phyloP scores from a whole-genome alignment of 2,888 invertebrate genomes.

The Oxystoma pomonae region DNA sequence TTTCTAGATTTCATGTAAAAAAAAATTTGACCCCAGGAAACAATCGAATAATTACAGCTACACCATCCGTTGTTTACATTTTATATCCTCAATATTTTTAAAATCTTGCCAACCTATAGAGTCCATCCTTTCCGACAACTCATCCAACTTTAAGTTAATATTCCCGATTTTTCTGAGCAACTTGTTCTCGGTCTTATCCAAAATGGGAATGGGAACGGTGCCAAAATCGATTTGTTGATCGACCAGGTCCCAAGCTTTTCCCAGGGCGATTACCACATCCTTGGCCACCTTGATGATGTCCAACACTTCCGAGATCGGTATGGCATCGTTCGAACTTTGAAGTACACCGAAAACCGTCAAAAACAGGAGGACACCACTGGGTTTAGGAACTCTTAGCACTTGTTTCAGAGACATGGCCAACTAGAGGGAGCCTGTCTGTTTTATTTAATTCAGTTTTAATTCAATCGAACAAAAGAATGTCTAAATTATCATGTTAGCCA shows the following conservation, averaged over 20 bases:
- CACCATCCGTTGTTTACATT: not conserved
- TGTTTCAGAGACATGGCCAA: too few relatives aligned
- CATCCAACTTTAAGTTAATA: conserved; percentile 44
- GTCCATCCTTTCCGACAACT: conserved; percentile 41
- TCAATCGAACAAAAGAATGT: too few relatives aligned
- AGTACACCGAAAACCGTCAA: not conserved
- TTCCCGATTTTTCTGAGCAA: conserved; percentile 53
- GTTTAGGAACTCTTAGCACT: not conserved
- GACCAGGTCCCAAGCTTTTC: conserved; percentile 62
- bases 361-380: not conserved
- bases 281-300: conserved; percentile 58
- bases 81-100: not conserved
- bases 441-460: too few relatives aligned
- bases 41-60: too few relatives aligned
- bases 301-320: conserved; percentile 50
- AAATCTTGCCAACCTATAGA: conserved; percentile 31
- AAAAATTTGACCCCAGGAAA: too few relatives aligned
- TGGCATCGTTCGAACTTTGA: not conserved
- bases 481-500: too few relatives aligned
- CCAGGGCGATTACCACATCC: conserved; percentile 57
- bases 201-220: conserved; percentile 57
- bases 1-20: too few relatives aligned
- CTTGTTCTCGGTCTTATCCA: conserved; percentile 58
- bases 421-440: too few relatives aligned
- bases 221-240: conserved; percentile 50